A percentile compares a stretch with the other conserved stretches of the same genome.
Evolutionary conservation across 1,140 invertebrate species (phyloP).

Genomic region (Theocolax elegans): DNA sequence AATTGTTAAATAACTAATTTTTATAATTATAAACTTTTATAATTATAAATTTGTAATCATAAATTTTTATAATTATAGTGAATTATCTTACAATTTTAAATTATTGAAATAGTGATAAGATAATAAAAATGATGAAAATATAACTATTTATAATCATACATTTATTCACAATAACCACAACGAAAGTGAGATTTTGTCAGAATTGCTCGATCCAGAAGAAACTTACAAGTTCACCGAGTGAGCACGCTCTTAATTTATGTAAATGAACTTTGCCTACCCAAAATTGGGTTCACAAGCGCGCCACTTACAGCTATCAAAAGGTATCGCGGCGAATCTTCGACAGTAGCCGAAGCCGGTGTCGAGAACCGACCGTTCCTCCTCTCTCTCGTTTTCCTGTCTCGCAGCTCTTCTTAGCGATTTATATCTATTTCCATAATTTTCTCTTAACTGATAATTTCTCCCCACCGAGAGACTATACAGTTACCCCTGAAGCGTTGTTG

Average conservation of each 20-base stretch:
- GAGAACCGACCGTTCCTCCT: conserved; percentile 37
- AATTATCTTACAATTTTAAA: no score
- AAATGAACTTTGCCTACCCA: conserved; percentile 51
- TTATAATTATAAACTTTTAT: no score
- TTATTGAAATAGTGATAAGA: no score
- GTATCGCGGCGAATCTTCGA: conserved; percentile 24
- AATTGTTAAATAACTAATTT: no score
- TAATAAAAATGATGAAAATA: no score
- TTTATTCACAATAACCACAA: no score
- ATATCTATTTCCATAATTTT: conserved; percentile 65
- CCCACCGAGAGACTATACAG: conserved; percentile 37
- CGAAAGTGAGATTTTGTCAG: no score
- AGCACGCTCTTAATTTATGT: conserved; percentile 53
- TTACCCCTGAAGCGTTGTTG: conserved; percentile 47
- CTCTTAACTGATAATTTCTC: conserved; percentile 61
- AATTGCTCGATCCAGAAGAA: neutral
- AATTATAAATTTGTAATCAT: no score
- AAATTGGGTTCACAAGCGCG: conserved; percentile 53
- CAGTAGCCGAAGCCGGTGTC: conserved; percentile 26
- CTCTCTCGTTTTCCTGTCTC: conserved; percentile 36
- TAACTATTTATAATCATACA: no score
- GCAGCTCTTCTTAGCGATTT: conserved; percentile 49
- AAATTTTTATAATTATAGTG: no score
- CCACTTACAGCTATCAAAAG: conserved; percentile 51
- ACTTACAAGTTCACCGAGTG: neutral